Evolutionary conservation across 2,888 invertebrate species (phyloP).

Genomic region (Yponomeuta malinellus): DNA sequence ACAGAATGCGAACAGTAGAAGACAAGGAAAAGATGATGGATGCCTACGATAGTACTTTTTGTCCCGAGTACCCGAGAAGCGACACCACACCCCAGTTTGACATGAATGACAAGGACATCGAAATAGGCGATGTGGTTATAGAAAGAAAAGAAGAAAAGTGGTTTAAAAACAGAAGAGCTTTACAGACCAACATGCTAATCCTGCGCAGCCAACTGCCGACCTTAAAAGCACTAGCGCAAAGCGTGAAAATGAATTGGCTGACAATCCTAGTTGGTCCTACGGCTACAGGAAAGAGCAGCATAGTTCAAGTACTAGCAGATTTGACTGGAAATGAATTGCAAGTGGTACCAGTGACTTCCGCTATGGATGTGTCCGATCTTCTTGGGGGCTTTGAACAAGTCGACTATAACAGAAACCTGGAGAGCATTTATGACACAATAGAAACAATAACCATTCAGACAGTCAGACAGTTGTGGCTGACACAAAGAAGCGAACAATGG

Average conservation of each 20-base stretch:
- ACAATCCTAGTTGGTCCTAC: constrained; percentile 89
- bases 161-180: constrained; percentile 46
- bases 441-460: constrained; percentile 71
- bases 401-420: constrained; percentile 83
- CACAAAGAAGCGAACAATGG: constrained; percentile 28
- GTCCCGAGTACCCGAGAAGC: constrained; percentile 63
- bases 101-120: constrained; percentile 74
- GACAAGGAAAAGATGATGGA: constrained; percentile 84
- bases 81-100: constrained; percentile 74
- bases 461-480: constrained; percentile 63
- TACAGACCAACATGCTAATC: constrained; percentile 60
- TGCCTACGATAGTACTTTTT: constrained; percentile 66
- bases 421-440: constrained; percentile 77
- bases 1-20: constrained; percentile 86
- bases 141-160: constrained; percentile 54
- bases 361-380: constrained; percentile 96
- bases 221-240: constrained; percentile 88
- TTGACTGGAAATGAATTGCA: constrained; percentile 84
- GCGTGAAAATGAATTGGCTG: constrained; percentile 95
- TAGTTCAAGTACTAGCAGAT: constrained; percentile 84
- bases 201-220: constrained; percentile 77
- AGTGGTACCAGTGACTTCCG: constrained; percentile 88
- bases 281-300: constrained; percentile 86
- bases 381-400: constrained; percentile 98
- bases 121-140: constrained; percentile 79